These are phyloP conservation scores for Poecilobothrus nobilitatus DNA, from an alignment of 2,888 invertebrate species.

Conservation along the genomic window DNA sequence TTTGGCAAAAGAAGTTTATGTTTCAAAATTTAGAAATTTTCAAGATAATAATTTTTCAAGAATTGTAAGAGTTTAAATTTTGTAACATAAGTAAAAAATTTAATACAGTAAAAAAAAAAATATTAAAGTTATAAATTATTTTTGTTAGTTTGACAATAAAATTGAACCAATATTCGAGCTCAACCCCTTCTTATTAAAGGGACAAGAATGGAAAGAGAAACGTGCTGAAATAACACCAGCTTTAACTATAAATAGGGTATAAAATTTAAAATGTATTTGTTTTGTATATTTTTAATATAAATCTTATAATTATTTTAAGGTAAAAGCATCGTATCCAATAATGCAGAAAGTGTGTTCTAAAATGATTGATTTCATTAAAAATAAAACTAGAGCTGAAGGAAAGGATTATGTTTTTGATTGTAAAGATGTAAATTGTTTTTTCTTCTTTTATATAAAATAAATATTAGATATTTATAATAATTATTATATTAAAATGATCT, in stretches of 20 bases:
- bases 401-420: slow-evolving; percentile 39
- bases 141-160: slow-evolving; percentile 35
- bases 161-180: slow-evolving; percentile 44
- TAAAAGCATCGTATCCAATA: slow-evolving; percentile 46
- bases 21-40: slow-evolving; percentile 42
- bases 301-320: slow-evolving; percentile 24
- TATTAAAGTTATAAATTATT: no score
- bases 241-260: slow-evolving; percentile 46
- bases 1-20: slow-evolving; percentile 36
- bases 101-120: no score
- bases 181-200: slow-evolving; percentile 45
- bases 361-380: slow-evolving; percentile 41
- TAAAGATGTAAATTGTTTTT: slow-evolving; percentile 41
- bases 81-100: no score
- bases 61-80: neutral
- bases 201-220: slow-evolving; percentile 46
- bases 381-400: slow-evolving; percentile 28
- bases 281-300: slow-evolving; percentile 10
- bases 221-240: slow-evolving; percentile 46
- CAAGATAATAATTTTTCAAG: slow-evolving; percentile 35
- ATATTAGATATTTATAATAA: no score
- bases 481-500: neutral
- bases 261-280: slow-evolving; percentile 12
- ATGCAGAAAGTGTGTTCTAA: slow-evolving; percentile 42
- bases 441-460: no score